Base-by-base conservation (phyloP, 2,797 vertebrate species). In the Meda fulgida region DNA sequence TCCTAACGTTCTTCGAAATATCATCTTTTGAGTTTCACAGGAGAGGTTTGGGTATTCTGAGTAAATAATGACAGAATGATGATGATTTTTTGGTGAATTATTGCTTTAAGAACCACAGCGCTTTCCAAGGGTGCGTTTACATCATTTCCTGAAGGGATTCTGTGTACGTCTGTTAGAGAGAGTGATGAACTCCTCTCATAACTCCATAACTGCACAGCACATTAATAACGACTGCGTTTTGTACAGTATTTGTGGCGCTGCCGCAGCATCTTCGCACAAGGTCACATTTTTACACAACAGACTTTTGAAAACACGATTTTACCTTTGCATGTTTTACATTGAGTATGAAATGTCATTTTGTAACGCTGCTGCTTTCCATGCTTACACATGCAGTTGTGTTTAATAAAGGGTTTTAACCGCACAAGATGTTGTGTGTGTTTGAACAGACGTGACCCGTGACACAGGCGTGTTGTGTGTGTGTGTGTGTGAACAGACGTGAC, bases 301-400 rank as follows among this genome's bases (percentile, higher is more conserved):
- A 95, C 94, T 95, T 94, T 92, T 23, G 46, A n/a, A 55, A 23
- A 55, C 53, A n/a, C 3, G 19, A 4, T 55, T 55, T 55, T 93
- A 89, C 91, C 93, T 87, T 85, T 94, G 94, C 94, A 95, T 95
- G 95, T 95, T 94, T 95, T 94, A 94, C 87, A 91, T 93, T 92
- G 90, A 95, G 93, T 94, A 94, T 93, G 95, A 94, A 93, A 93
- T 94, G 93, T 91, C 92, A 93, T 95, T 95, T 95, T 95, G 93
- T 95, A 95, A 3, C 94, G 89, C 91, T 93, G 92, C 94, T 83
- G 91, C 91, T 94, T 93, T 95, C 92, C 93, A 92, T 92, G 93
- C 90, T 93, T 40, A 5, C 92, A 94, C 94, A 94, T 90, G 92
- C 93, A 92, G 91, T 91, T 94, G 94, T 94, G 93, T 95, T 95